These are phyloP conservation scores for Beaufortia kweichowensis DNA, from an alignment of 2,113 vertebrate species.

Conservation along the genomic window DNA sequence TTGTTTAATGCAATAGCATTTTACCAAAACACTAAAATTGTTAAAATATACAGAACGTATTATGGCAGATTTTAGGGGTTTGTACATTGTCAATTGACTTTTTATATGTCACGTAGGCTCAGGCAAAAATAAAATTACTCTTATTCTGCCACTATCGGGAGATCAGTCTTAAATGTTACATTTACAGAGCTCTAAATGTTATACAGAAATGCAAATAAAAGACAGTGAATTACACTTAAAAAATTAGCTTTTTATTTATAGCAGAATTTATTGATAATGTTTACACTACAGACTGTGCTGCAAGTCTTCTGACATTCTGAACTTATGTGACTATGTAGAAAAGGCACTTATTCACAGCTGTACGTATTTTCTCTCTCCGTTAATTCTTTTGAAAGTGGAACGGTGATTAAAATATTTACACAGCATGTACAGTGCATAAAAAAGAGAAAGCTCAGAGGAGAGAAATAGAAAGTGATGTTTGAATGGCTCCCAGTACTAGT, in stretches of 20 bases:
- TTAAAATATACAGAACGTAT: constrained; percentile 57
- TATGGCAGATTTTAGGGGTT: not conserved
- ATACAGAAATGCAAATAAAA: too few species aligned
- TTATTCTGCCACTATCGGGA: not conserved
- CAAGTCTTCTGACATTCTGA: constrained; percentile 30
- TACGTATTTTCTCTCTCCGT: not conserved
- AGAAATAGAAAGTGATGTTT: constrained; percentile 21
- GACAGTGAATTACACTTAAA: too few species aligned
- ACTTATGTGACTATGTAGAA: not conserved
- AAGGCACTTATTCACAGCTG: constrained; percentile 9
- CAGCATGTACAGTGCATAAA: constrained; percentile 6
- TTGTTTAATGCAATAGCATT: constrained; percentile 50
- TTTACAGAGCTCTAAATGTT: too few species aligned
- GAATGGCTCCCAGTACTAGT: constrained; percentile 35
- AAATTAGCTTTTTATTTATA: not conserved
- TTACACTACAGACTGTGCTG: too few species aligned
- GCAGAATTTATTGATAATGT: not conserved
- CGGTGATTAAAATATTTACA: constrained; percentile 47
- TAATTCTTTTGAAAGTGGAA: constrained; percentile 17
- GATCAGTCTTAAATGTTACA: too few species aligned
- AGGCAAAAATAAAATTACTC: not conserved
- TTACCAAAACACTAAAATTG: constrained; percentile 60
- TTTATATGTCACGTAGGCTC: not conserved
- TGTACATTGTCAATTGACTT: not conserved
- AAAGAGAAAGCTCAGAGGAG: not conserved